Evolutionary conservation across 2,113 vertebrate species (phyloP).

Genomic region (Coregonus clupeaformis): DNA sequence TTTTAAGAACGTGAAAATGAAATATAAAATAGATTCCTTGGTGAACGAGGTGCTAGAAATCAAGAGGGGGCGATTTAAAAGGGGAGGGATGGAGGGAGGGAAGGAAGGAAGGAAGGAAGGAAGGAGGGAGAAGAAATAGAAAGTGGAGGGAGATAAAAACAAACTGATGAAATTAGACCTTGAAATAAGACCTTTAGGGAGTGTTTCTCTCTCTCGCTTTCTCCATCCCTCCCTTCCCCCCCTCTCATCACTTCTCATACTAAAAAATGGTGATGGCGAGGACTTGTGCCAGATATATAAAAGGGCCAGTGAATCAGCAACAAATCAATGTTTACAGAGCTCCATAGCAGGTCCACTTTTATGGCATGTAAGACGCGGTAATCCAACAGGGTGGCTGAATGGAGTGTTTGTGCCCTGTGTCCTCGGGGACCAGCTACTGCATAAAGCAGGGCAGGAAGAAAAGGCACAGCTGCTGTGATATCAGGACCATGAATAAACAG

Average conservation of each 20-base stretch:
- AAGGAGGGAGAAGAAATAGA: neutral
- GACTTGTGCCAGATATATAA: neutral
- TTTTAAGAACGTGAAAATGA: slow-evolving; percentile 2
- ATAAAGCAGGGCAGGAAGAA: neutral
- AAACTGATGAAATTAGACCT: slow-evolving; percentile 4
- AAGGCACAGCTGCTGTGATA: neutral
- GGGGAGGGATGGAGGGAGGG: neutral
- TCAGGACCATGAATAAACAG: neutral
- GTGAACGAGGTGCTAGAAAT: neutral
- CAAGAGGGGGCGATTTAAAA: neutral
- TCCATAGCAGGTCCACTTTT: neutral
- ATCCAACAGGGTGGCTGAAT: slow-evolving; percentile 20
- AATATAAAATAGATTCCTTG: neutral
- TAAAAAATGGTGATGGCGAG: neutral
- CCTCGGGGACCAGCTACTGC: neutral
- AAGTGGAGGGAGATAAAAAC: neutral
- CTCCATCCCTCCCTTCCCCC: no score
- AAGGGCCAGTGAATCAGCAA: slow-evolving; percentile 16
- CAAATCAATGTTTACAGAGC: slow-evolving; percentile 20
- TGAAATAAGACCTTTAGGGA: slow-evolving; percentile 16
- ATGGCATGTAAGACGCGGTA: slow-evolving; percentile 10
- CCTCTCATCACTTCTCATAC: no score
- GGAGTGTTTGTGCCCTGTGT: neutral
- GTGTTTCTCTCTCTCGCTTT: neutral
- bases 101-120: neutral